phyloP scores from a whole-genome alignment of 2,113 vertebrate genomes.

The Nycticryphes semicollaris region DNA sequence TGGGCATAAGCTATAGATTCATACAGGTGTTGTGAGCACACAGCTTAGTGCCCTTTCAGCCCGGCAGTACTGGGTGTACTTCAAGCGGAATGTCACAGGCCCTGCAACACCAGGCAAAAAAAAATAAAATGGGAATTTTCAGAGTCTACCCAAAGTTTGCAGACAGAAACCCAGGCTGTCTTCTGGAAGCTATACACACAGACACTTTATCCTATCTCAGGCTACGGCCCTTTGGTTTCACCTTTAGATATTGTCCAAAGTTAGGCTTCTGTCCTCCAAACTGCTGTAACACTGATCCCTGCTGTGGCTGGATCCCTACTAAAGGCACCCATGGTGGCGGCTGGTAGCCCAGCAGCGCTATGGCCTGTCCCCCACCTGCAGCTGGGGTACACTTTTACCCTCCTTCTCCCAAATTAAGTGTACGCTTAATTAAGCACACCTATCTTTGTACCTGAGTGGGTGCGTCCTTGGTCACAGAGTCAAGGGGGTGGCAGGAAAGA shows the following conservation, averaged over 20 bases:
- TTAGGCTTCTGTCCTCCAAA: background rate
- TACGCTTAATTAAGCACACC: background rate
- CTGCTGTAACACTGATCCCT: rapidly evolving
- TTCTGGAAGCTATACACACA: background rate
- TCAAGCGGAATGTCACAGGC: rapidly evolving
- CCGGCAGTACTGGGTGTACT: rapidly evolving
- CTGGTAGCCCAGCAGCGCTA: background rate
- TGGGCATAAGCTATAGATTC: rapidly evolving
- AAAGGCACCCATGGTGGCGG: rapidly evolving
- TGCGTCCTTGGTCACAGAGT: background rate
- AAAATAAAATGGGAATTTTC: rapidly evolving
- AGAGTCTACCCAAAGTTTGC: background rate
- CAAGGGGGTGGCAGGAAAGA: background rate
- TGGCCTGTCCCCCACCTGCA: rapidly evolving
- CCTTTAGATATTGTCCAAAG: background rate
- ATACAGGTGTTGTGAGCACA: background rate
- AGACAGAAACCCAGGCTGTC: background rate
- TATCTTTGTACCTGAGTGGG: background rate
- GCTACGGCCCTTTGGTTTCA: background rate
- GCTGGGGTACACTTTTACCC: too few relatives aligned
- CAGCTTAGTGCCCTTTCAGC: background rate
- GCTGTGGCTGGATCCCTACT: background rate
- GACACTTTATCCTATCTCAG: background rate
- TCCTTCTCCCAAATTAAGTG: background rate
- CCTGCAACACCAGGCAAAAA: background rate